Percentiles rank a stretch among this genome's conserved stretches.
These are phyloP conservation scores for Ditylenchus dipsaci DNA, from an alignment of 1,140 invertebrate genomes.

Conservation along the genomic window DNA sequence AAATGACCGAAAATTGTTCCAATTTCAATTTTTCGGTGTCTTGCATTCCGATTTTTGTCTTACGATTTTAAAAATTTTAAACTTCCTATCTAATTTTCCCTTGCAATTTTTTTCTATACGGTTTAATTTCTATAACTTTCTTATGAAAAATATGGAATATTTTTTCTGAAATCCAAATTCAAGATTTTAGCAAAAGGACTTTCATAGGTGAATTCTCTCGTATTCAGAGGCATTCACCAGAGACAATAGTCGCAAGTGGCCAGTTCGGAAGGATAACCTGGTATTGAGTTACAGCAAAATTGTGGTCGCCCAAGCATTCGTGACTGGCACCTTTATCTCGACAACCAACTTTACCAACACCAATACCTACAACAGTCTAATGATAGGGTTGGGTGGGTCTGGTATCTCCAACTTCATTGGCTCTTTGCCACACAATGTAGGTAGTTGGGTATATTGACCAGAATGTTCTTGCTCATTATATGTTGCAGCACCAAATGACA, in stretches of 20 bases:
- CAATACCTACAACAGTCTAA: not conserved
- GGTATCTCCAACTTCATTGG: not conserved
- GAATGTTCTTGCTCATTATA: not conserved
- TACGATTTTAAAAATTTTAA: no score
- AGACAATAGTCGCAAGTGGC: constrained; percentile 1
- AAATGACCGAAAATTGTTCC: no score
- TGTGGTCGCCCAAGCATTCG: constrained; percentile 1
- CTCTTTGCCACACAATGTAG: not conserved
- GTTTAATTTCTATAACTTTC: no score
- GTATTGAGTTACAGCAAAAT: not conserved
- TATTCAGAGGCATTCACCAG: not conserved
- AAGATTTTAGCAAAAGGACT: no score
- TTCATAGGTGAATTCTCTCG: no score
- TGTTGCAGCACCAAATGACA: not conserved
- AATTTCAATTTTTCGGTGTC: no score
- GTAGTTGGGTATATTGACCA: not conserved
- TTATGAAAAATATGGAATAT: no score
- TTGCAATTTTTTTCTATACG: no score
- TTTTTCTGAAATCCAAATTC: no score
- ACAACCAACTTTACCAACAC: not conserved
- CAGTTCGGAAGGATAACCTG: not conserved
- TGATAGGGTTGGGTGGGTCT: not conserved
- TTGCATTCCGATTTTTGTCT: no score
- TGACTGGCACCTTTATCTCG: not conserved
- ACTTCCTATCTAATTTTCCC: no score